A percentile compares a stretch with the other conserved stretches of the same genome.
Conservation (phyloP, 2,888 invertebrate species). For the Calephelis perditalis region DNA sequence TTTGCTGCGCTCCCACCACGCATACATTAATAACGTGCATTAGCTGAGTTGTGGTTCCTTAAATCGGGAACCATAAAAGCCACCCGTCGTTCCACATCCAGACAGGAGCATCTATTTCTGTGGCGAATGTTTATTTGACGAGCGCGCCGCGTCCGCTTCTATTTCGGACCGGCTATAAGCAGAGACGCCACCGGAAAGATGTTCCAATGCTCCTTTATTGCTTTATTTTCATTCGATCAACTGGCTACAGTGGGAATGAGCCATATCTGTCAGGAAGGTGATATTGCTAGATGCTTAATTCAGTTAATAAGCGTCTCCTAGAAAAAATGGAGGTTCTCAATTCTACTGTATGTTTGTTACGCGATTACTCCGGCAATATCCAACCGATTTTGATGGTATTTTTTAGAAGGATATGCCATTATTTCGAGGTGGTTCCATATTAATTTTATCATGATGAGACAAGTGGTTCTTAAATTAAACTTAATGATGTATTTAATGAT, state of each 20-base stretch:
- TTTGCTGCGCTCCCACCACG: too few species aligned
- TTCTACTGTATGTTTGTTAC: too few species aligned
- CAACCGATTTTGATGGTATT: too few species aligned
- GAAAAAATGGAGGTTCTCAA: too few species aligned
- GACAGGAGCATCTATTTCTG: conserved; percentile 6
- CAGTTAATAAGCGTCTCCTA: too few species aligned
- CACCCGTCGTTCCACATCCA: conserved; percentile 9
- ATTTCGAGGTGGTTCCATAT: too few species aligned
- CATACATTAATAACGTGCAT: background rate
- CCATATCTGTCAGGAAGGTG: background rate
- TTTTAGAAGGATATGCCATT: too few species aligned
- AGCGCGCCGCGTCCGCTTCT: conserved; percentile 50
- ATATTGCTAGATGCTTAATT: too few species aligned
- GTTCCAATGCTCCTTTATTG: conserved; percentile 16
- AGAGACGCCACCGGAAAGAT: conserved; percentile 51
- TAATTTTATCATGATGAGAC: too few species aligned
- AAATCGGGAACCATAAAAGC: conserved; percentile 11
- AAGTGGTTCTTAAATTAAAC: too few species aligned
- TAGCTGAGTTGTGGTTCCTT: background rate
- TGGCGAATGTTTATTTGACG: conserved; percentile 44
- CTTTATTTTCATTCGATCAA: conserved; percentile 34
- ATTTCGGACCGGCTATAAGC: conserved; percentile 61
- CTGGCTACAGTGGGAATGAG: conserved; percentile 3
- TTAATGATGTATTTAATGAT: too few species aligned
- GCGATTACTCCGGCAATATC: too few species aligned